Base-by-base conservation (phyloP, 1,140 invertebrate genomes). In the Drosophila willistoni region DNA sequence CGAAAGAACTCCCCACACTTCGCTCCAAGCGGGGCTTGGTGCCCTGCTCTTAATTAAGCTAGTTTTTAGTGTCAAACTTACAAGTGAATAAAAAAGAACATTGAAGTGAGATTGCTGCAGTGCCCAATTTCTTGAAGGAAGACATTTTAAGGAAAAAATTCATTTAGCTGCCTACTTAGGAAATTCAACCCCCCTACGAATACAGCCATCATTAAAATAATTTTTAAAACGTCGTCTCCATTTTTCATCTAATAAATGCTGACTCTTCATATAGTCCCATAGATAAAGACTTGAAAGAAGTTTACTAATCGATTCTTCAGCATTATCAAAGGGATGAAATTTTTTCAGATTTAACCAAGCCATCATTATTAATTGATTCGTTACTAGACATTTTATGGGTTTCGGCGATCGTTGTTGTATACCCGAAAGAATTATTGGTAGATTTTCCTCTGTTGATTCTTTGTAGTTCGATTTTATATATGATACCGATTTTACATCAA, bases 251-350 rank as follows among this genome's bases (percentile, higher is more conserved):
- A 42, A 3, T 25, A 12, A 41, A 1, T 2, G 14, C 0, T 25
- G 9, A 7, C 39, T 19, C 1, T 33, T 7, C 34, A 67, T 5
- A 41, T 63, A 70, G 4, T 69, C n/a, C 51, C 47, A 67, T 0
- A 79, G 41, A 39, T 34, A 19, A 34, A 64, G 73, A 0, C 51
- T 41, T 1, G 44, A 41, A 3, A 79, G 22, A 14, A 79, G 2
- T 44, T 73, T 79, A 13, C 64, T 73, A 9, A 79, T 72, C 39
- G 68, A 7, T n/a, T 69, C 61, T 25, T 79, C 73, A 10, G 25
- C 57, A 25, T 69, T 77, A 10, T 78, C 68, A 0, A 47, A 19
- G 1, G 10, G n/a, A 9, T 33, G 0, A n/a, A 73, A 29, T 1
- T 1, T 6, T 4, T 29, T 19, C 1, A 54, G 9, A 12, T 1